Evolutionary conservation across 2,797 vertebrate species (phyloP).

Genomic region (Pogoniulus pusillus): DNA sequence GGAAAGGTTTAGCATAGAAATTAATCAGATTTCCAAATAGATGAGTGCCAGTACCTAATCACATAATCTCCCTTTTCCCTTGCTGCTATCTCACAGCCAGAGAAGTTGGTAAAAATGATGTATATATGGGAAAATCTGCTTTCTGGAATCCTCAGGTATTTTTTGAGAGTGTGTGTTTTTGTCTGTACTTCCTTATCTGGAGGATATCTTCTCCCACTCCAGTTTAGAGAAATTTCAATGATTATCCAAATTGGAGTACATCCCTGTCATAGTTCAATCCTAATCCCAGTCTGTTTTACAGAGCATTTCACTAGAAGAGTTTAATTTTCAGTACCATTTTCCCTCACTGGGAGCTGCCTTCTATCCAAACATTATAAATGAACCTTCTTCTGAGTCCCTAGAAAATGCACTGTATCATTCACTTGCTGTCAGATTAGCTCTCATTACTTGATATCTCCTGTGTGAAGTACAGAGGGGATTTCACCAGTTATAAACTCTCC

Average conservation of each 20-base stretch:
- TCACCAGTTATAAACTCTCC: conserved; percentile 22
- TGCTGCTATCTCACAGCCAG: background rate
- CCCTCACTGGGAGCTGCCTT: background rate
- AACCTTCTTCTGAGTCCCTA: conserved; percentile 9
- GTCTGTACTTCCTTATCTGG: background rate
- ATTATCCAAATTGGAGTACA: background rate
- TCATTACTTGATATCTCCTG: background rate
- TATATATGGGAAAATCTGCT: background rate
- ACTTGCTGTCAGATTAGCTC: conserved; percentile 33
- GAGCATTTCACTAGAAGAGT: background rate
- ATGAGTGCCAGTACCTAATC: background rate
- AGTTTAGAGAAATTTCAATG: background rate
- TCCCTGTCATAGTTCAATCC: background rate
- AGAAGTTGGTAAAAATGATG: background rate
- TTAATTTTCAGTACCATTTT: conserved; percentile 5
- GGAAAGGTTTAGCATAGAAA: background rate
- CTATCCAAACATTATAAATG: conserved; percentile 24
- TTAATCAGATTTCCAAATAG: background rate
- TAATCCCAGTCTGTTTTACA: background rate
- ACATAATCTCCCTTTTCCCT: background rate
- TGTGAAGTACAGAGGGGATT: conserved; percentile 23
- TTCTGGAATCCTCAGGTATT: background rate
- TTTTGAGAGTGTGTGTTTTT: background rate
- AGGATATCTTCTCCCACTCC: background rate
- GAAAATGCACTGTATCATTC: conserved; percentile 19